phyloP scores from a whole-genome alignment of 92 coral and sea anemone species.

The Palythoa caribaeorum region DNA sequence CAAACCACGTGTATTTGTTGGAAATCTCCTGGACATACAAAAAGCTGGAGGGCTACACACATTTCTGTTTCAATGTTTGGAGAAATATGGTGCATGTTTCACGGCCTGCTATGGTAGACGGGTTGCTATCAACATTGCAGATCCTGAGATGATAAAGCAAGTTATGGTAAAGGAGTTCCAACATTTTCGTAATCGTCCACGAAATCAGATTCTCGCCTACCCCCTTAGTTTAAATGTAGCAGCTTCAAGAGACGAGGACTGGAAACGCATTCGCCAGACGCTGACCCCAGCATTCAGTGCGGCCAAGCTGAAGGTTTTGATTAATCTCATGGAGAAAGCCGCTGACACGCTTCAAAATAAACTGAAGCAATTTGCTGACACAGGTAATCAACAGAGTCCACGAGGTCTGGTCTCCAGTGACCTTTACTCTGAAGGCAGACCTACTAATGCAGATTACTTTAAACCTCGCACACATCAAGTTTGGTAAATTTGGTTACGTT shows the following conservation, averaged over 20 bases:
- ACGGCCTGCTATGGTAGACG: constrained; percentile 10
- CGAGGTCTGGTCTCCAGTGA: neutral
- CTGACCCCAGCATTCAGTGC: constrained; percentile 51
- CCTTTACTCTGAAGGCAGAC: no score
- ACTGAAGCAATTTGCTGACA: constrained; percentile 5
- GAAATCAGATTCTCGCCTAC: no score
- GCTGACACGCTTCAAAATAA: constrained; percentile 22
- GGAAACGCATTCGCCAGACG: constrained; percentile 59
- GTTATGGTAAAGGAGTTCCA: constrained; percentile 36
- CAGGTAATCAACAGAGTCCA: neutral
- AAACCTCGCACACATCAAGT: no score
- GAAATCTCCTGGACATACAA: constrained; percentile 19
- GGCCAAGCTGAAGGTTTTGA: constrained; percentile 32
- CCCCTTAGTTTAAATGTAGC: neutral
- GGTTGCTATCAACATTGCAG: constrained; percentile 17
- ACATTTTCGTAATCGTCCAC: constrained; percentile 15
- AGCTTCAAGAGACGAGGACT: constrained; percentile 25
- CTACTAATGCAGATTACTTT: no score
- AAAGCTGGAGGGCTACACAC: constrained; percentile 24
- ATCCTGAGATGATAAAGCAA: constrained; percentile 22
- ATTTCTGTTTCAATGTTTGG: constrained; percentile 17
- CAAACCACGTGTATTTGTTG: constrained; percentile 14
- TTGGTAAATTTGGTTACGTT: no score
- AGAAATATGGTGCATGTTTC: constrained; percentile 14
- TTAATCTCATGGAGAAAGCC: constrained; percentile 29